Base-by-base conservation (phyloP, 30 jellyfish, hydroid and myxozoan genomes). In the Aurelia sp. region DNA sequence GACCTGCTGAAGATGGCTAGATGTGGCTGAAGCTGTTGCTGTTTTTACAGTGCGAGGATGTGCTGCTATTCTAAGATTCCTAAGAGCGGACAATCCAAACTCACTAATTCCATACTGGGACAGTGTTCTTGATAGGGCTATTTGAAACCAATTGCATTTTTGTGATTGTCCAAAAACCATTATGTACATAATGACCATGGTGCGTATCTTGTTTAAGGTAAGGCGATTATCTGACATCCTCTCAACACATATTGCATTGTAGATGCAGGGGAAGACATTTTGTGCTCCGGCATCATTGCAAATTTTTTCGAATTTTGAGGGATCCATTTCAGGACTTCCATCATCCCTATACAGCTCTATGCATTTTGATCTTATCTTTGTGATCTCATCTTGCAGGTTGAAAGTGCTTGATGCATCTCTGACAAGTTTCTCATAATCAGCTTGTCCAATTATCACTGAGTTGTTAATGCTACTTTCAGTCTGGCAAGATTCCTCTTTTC, bases 281-380 rank as follows among this genome's bases (percentile, higher is more conserved):
- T 21, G 6, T 1, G 86, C 86, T 15, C 61, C 75, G 6, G 86
- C 74, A 22, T 75, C 61, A 58, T 55, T 73, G 61, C 86, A 75
- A 50, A 51, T 75, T 15, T n/a, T 53, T 59, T 75, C 86, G 27
- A 75, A 51, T 59, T 75, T 75, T 17, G 22, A 3, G 10, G 86
- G 86, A 37, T 37, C 48, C 86, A 75, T 75, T 75, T 75, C 86
- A 53, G 86, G 86, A 75, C 33, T 75, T 59, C 86, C 86, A 27
- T 75, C 86, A 53, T 75, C 86, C 61, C 75, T 76, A 75, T n/a
- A 75, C 15, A 75, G 66, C 13, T 59, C 86, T 52, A 61, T 51
- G 66, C 86, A 75, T 75, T 59, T 75, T 58, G 57, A 48, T 59
- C 73, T 11, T 4, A 75, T 73, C 61, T 58, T 75, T 55, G 50